Percentiles rank a stretch among this genome's conserved stretches.
phyloP scores from a whole-genome alignment of 2,113 vertebrate genomes.

The Isichthys henryi region DNA sequence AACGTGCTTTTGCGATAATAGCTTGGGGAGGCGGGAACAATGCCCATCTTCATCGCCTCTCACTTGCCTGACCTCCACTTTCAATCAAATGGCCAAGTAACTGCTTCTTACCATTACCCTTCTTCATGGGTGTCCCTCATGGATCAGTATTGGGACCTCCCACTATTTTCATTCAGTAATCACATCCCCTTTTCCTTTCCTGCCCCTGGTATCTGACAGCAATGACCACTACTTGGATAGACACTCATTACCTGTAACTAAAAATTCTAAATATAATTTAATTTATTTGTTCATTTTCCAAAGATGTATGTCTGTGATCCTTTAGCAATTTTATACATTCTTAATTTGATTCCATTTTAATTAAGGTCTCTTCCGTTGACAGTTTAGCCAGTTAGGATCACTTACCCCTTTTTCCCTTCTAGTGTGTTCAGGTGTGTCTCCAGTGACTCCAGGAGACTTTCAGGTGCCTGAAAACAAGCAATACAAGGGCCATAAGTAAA shows the following conservation, averaged over 20 bases:
- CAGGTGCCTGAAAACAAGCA: constrained; percentile 72
- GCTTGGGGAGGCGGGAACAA: background rate
- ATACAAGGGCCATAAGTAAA: background rate
- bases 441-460: constrained; percentile 94
- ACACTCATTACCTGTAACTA: background rate
- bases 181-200: background rate
- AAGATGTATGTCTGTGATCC: background rate
- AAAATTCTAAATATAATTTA: background rate
- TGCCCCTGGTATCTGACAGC: background rate
- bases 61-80: background rate
- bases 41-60: background rate
- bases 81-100: background rate
- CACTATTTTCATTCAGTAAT: background rate
- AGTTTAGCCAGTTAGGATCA: constrained; percentile 8
- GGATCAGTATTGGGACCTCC: background rate
- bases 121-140: background rate
- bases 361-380: background rate
- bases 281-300: background rate
- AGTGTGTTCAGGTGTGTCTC: constrained; percentile 97
- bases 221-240: background rate
- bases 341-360: background rate
- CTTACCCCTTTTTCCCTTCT: constrained; percentile 94
- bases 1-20: background rate
- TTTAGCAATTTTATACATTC: background rate
- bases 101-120: background rate